These are phyloP conservation scores for Hypotaenidia philippensis DNA, from an alignment of 2,797 vertebrate genomes.

Conservation along the genomic window DNA sequence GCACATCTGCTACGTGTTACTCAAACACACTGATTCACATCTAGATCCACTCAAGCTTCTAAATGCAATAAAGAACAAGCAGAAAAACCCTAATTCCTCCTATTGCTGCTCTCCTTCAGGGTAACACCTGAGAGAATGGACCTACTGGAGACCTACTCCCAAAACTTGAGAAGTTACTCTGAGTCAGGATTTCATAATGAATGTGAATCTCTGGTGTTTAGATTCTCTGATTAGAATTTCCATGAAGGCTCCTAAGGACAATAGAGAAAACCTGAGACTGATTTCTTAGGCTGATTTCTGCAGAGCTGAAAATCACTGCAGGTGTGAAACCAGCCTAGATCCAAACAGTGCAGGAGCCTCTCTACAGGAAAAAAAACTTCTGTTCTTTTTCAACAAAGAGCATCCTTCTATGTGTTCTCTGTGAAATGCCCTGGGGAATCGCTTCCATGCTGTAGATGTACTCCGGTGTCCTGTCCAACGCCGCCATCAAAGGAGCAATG, in stretches of 20 bases:
- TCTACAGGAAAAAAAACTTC: neutral
- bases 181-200: neutral
- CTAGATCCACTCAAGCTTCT: neutral
- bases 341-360: neutral
- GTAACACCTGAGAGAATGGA: neutral
- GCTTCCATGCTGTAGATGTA: neutral
- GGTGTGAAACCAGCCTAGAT: neutral
- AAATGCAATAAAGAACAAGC: neutral
- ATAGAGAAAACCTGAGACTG: neutral
- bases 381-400: neutral
- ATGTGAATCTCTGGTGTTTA: neutral
- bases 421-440: neutral
- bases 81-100: neutral
- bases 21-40: neutral
- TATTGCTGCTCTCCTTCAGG: neutral
- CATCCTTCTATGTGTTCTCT: neutral
- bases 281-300: neutral
- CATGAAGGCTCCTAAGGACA: neutral
- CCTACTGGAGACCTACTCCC: neutral
- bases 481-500: neutral
- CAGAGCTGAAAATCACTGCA: neutral
- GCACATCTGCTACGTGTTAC: neutral
- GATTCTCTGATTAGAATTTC: neutral
- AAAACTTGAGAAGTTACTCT: neutral
- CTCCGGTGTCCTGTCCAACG: neutral